Evolutionary conservation across 1,140 invertebrate genomes (phyloP), one percentile per base, ranked within the genome.

Genomic region (Atta texana): DNA sequence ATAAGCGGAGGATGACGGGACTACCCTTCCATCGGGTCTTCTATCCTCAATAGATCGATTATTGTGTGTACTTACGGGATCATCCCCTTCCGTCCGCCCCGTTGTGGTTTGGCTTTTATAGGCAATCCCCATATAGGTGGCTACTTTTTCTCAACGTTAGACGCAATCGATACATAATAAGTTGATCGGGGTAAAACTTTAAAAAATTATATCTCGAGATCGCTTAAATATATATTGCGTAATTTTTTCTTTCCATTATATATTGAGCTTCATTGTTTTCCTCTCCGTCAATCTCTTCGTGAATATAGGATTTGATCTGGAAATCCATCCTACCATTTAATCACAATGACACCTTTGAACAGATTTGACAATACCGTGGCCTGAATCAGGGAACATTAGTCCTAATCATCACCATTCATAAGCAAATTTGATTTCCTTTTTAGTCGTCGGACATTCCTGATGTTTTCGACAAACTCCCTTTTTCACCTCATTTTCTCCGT

Each of bases 331-430:
- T 12, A n/a, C 6, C 59, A 68, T 86, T 71, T 59, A 55, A 88
- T 87, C 74, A 89, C 86, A 90, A 90, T 91, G 76, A 77, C 55
- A 69, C 49, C 85, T 78, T 68, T 84, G 75, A 10, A n/a, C 24
- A 55, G 24, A 72, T 63, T 57, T 82, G 68, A 89, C 89, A 90
- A 88, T 87, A 69, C 61, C 81, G n/a, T 51, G 72, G 74, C 71
- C 87, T 72, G 87, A 89, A 91, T 90, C 82, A 78, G 78, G 21
- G 57, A 51, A 80, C 89, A 91, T 92, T 90, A 91, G 85, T 88
- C 81, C 86, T 91, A 91, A 92, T 91, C 90, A 88, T 59, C 63
- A 87, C 81, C 81, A 92, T 92, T 92, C 91, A 92, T 91, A 92
- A 92, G 87, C 87, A 91, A 92, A 92, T 92, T 88, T 87, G 85